Evolutionary conservation across 2,113 vertebrate genomes (phyloP).

Genomic region (Tonatia bakeri): DNA sequence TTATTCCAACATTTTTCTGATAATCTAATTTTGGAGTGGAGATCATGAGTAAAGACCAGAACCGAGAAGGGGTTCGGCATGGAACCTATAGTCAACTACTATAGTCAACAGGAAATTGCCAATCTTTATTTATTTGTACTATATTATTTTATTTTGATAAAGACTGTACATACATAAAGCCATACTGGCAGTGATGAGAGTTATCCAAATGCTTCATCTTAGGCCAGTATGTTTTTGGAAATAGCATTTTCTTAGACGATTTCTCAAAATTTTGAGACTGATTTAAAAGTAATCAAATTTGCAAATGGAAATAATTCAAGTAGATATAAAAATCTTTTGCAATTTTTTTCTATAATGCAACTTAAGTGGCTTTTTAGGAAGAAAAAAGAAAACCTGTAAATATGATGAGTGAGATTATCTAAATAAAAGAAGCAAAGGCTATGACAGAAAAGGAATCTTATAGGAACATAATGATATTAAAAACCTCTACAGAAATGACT

Average conservation of each 20-base stretch:
- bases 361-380: neutral
- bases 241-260: neutral
- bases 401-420: neutral
- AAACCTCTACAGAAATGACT: neutral
- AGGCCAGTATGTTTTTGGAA: neutral
- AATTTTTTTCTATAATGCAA: neutral
- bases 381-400: neutral
- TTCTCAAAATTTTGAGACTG: conserved; percentile 4
- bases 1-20: neutral
- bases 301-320: neutral
- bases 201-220: neutral
- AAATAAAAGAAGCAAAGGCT: neutral
- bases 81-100: neutral
- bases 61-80: neutral
- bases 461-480: neutral
- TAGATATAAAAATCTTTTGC: neutral
- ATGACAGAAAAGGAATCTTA: neutral
- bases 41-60: neutral
- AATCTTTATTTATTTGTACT: neutral
- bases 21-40: conserved; percentile 15
- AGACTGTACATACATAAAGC: neutral
- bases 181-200: neutral
- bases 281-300: neutral
- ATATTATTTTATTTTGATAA: neutral
- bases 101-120: neutral